Base-by-base conservation (phyloP, 1,140 invertebrate species). In the Saccostrea cuccullata region DNA sequence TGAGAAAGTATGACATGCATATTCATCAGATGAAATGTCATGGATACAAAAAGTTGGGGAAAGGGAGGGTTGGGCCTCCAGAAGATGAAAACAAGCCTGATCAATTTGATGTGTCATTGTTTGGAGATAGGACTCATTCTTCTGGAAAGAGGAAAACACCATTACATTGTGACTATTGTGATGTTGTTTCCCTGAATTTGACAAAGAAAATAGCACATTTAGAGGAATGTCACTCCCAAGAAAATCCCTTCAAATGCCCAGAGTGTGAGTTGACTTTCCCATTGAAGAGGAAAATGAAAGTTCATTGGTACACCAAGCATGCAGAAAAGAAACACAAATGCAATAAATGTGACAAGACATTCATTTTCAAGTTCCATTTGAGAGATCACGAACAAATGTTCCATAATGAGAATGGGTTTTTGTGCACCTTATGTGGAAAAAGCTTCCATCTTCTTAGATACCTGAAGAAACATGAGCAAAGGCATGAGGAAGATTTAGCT, bases 401-500 rank as follows among this genome's bases (percentile, higher is more conserved):
- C 26, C 95, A 95, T 87, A 94, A 91, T 3, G 95, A 94, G 1
- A 90, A 89, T 30, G 93, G 91, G 58, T 94, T 92, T 64, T 92
- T 92, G 84, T 95, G 95, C 88, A 90, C 92, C 64, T 92, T 92
- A 87, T 95, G 95, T 92, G 94, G 94, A 13, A 89, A 90, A 20
- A 70, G 86, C 2, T 91, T 91, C 56, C 67, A 70, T 26, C 86
- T 84, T 11, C n/a, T 82, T 26, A 84, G 87, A 40, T 98, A 98
- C 93, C 98, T 98, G 94, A 97, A 97, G 96, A 96, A 97, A 92
- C 96, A 95, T 97, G 77, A 83, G 40, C 40, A 64, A n/a, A 36
- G 86, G 36, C 86, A 87, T 47, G 77, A 87, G 23, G 82, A 67
- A 17, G 55, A 83, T 11, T 13, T 64, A 8, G 70, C 93, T 20